Conservation (phyloP, 2,888 invertebrate genomes). For the Eremobia ochroleuca region DNA sequence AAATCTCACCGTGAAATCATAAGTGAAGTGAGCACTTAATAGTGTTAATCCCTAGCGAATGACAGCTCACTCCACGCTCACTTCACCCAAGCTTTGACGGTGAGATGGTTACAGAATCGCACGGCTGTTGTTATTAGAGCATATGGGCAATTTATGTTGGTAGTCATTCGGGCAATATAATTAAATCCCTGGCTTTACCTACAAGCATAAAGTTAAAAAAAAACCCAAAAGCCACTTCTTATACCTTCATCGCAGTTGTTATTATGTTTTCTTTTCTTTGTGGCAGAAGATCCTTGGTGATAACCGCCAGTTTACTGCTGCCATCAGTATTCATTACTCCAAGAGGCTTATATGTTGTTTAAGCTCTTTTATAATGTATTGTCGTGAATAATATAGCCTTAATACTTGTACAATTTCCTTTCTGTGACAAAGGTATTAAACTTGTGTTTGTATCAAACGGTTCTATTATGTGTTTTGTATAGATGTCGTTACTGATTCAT, state of each 20-base stretch:
- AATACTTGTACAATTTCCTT: conserved; percentile 41
- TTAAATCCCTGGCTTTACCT: neutral
- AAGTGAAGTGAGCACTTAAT: too few species aligned
- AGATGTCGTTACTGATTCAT: conserved; percentile 29
- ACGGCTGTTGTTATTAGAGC: neutral
- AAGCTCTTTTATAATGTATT: conserved; percentile 56
- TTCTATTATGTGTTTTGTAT: conserved; percentile 27
- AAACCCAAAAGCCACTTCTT: neutral
- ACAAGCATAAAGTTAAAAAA: neutral
- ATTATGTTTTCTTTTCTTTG: conserved; percentile 26
- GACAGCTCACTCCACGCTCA: too few species aligned
- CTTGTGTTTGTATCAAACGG: conserved; percentile 31
- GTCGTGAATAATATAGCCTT: conserved; percentile 46
- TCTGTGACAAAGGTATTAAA: conserved; percentile 35
- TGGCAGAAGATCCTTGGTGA: conserved; percentile 25
- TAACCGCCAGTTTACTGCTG: conserved; percentile 43
- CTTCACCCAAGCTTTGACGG: too few species aligned
- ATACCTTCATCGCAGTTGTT: neutral
- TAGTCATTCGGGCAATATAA: neutral
- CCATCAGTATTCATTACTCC: conserved; percentile 59
- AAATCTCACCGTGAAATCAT: too few species aligned
- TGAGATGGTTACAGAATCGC: too few species aligned
- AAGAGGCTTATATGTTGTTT: conserved; percentile 56
- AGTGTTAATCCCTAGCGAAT: too few species aligned
- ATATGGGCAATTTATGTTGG: neutral